phyloP scores from a whole-genome alignment of 2,888 invertebrate species.

The Drosophila mimica region DNA sequence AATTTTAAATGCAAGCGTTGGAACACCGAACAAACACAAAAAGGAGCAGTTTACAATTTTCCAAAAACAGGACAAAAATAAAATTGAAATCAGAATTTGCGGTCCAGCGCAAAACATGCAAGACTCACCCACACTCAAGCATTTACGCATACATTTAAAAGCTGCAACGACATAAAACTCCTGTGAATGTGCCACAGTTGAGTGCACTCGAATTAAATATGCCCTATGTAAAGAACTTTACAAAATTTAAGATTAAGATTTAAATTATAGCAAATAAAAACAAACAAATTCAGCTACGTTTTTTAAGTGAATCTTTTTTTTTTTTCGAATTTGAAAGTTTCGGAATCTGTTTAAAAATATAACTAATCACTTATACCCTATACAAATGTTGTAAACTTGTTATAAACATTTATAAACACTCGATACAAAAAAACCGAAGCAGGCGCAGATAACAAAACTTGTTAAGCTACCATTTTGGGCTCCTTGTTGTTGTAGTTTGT shows the following conservation, averaged over 20 bases:
- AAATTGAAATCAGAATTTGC: slow-evolving; percentile 72
- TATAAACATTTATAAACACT: slow-evolving; percentile 71
- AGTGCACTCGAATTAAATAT: slow-evolving; percentile 8
- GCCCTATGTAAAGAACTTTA: background rate
- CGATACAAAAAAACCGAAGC: slow-evolving; percentile 70
- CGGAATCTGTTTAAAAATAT: background rate
- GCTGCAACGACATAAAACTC: slow-evolving; percentile 18
- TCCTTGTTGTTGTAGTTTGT: slow-evolving; percentile 29
- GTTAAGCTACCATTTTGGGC: slow-evolving; percentile 70
- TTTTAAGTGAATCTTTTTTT: background rate
- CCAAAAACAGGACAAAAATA: slow-evolving; percentile 9
- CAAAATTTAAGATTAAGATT: background rate
- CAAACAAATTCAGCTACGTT: background rate
- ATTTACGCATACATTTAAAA: slow-evolving; percentile 1
- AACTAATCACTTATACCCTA: slow-evolving; percentile 11
- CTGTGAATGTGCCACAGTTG: slow-evolving; percentile 7
- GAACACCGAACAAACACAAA: slow-evolving; percentile 40
- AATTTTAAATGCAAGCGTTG: slow-evolving; percentile 71
- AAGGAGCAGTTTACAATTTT: slow-evolving; percentile 48
- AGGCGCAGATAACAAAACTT: slow-evolving; percentile 72
- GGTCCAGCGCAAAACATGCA: slow-evolving; percentile 62
- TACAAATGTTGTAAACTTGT: slow-evolving; percentile 13
- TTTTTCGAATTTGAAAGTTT: background rate
- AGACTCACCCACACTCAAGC: slow-evolving; percentile 30
- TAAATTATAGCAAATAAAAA: background rate